Percentiles rank a stretch among this genome's conserved stretches.
phyloP scores from a whole-genome alignment of 2,797 vertebrate genomes.

The Anguilla pacifica region DNA sequence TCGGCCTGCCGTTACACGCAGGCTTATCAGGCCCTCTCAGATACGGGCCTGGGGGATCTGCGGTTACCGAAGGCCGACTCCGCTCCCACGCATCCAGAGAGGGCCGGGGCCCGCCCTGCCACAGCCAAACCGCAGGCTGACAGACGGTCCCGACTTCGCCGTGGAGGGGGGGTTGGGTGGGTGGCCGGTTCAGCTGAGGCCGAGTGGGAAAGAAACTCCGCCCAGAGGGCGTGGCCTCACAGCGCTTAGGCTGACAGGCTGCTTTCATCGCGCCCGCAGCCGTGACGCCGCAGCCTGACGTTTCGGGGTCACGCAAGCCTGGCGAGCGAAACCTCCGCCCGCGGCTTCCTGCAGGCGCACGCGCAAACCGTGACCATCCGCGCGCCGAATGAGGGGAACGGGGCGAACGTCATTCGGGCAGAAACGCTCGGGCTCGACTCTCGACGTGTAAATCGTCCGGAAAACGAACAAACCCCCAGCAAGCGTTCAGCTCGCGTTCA shows the following conservation, averaged over 20 bases:
- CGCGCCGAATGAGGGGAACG: background rate
- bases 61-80: constrained; percentile 36
- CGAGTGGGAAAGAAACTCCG: background rate
- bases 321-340: background rate
- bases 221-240: background rate
- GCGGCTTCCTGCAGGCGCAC: too few species aligned
- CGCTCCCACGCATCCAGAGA: constrained; percentile 25
- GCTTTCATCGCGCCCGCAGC: background rate
- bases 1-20: constrained; percentile 42
- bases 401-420: background rate
- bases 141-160: background rate
- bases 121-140: constrained; percentile 12
- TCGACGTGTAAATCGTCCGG: background rate
- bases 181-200: background rate
- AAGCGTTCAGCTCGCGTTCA: background rate
- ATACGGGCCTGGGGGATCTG: constrained; percentile 41
- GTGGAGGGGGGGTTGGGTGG: background rate
- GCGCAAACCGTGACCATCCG: background rate
- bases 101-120: constrained; percentile 8
- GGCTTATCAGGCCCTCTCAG: constrained; percentile 41
- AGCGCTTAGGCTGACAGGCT: too few species aligned
- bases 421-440: background rate
- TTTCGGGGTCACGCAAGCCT: background rate
- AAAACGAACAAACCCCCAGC: background rate
- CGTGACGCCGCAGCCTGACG: background rate